phyloP scores from a whole-genome alignment of 1,140 invertebrate genomes.

The Bombus cullumanus region DNA sequence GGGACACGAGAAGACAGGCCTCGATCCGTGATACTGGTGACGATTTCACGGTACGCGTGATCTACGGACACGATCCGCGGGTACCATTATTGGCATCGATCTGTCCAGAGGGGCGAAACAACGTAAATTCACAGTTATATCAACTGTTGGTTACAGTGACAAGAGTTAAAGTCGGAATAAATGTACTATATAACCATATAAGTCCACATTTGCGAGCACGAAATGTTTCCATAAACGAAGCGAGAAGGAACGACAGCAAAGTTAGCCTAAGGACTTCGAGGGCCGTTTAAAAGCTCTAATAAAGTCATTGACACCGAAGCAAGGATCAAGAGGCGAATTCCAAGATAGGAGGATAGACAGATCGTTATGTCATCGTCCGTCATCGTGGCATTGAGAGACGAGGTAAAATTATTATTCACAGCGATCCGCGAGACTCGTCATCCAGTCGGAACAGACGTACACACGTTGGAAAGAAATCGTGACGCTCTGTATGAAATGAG shows the following conservation, averaged over 20 bases:
- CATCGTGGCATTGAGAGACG: conserved; percentile 9
- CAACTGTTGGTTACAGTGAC: neutral
- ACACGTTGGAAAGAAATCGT: conserved; percentile 60
- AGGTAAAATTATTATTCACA: conserved; percentile 54
- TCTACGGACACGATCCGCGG: neutral
- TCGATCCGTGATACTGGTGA: conserved; percentile 21
- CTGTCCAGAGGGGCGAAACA: neutral
- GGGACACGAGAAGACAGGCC: conserved; percentile 28
- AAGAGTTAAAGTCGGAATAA: neutral
- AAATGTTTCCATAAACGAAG: neutral
- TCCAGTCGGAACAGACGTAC: neutral
- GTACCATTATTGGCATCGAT: conserved; percentile 22
- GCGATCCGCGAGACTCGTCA: neutral
- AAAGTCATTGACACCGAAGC: conserved; percentile 25
- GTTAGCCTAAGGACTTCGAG: neutral
- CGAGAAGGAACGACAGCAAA: neutral
- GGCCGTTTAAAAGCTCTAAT: neutral
- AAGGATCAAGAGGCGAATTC: neutral
- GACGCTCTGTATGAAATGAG: conserved; percentile 45
- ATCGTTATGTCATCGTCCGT: conserved; percentile 36
- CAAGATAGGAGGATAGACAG: conserved; percentile 3
- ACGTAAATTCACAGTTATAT: neutral
- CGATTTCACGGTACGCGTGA: conserved; percentile 32
- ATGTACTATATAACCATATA: too few relatives aligned
- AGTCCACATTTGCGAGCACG: too few relatives aligned